A percentile compares a stretch with the other conserved stretches of the same genome.
These are phyloP conservation scores for Argyresthia albistria DNA, from an alignment of 2,888 invertebrate species.

Conservation along the genomic window DNA sequence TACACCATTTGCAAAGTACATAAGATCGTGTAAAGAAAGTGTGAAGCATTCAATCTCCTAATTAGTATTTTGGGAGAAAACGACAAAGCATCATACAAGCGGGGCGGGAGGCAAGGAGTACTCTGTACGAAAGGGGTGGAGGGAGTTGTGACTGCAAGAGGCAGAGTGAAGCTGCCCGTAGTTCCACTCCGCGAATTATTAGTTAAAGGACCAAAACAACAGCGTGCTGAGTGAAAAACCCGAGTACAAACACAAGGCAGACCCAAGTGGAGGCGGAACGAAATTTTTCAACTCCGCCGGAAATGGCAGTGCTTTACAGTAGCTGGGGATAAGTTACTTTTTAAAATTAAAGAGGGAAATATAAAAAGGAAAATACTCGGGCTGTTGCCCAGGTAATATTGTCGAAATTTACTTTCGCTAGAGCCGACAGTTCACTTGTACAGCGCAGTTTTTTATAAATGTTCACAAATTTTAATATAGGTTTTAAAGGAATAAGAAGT, in stretches of 20 bases:
- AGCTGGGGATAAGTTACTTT: conserved; percentile 2
- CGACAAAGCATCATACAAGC: conserved; percentile 1
- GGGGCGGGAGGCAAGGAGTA: neutral
- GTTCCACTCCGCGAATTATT: conserved; percentile 11
- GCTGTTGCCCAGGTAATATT: neutral
- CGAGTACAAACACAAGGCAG: conserved; percentile 10
- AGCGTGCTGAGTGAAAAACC: conserved; percentile 14
- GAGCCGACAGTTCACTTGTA: neutral
- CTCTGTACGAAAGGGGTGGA: too few species aligned
- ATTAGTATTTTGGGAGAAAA: conserved; percentile 1
- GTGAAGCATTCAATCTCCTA: neutral
- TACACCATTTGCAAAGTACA: too few species aligned
- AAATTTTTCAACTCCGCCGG: conserved; percentile 13
- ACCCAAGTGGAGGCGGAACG: conserved; percentile 2
- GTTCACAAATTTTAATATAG: conserved; percentile 7
- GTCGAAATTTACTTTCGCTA: too few species aligned
- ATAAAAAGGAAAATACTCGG: neutral
- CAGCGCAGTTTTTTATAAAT: neutral
- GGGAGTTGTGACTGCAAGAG: conserved; percentile 5
- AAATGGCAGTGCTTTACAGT: conserved; percentile 2
- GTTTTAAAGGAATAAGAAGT: conserved; percentile 19
- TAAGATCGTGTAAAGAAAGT: too few species aligned
- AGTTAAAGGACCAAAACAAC: conserved; percentile 16
- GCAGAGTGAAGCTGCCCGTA: conserved; percentile 1
- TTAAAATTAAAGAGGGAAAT: neutral